Base-by-base conservation (phyloP, 1,140 invertebrate genomes). In the Lepidurus apus region DNA sequence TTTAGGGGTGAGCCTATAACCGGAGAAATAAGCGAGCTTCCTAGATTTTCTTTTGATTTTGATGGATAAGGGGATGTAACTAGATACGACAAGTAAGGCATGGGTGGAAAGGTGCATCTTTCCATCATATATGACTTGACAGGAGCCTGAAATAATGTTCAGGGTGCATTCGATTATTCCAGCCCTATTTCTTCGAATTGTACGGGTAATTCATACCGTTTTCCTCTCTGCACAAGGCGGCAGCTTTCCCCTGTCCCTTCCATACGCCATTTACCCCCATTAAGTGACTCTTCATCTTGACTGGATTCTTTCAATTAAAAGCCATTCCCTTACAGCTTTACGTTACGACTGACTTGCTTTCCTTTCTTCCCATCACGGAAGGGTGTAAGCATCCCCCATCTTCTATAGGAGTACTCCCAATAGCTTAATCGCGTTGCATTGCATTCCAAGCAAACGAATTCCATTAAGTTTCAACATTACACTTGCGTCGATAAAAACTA, bases 291-390 rank as follows among this genome's bases (percentile, higher is more conserved):
- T 65, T 65, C 53, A 17, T 65, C 53, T 65, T 65, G 53, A 65
- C 53, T 65, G 53, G 53, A 65, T 65, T 65, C 53, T 65, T 65
- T 65, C 53, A 65, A 65, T 65, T 65, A 65, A 65, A 65, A 13
- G 53, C 53, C 53, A 65, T 65, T 65, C 53, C 53, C 53, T 65
- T 65, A 65, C 53, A 65, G 53, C 53, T 65, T 13, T 65, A 65
- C 53, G 21, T 65, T 65, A 65, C 53, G 53, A 65, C 53, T 65
- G 53, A 65, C 53, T 17, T 65, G 21, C 17, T 21, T 65, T 65
- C 53, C 53, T n/a, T 21, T n/a, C 53, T 21, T 21, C 13, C 21
- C 53, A n/a, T 65, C 53, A 8, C 53, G 17, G 9, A 65, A 65
- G 7, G 21, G 53, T 21, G 53, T n/a, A 13, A 21, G 21, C 53